Evolutionary conservation across 1,140 invertebrate species (phyloP), one percentile per base, ranked within the genome.

Genomic region (Drosophila quadrilineata): DNA sequence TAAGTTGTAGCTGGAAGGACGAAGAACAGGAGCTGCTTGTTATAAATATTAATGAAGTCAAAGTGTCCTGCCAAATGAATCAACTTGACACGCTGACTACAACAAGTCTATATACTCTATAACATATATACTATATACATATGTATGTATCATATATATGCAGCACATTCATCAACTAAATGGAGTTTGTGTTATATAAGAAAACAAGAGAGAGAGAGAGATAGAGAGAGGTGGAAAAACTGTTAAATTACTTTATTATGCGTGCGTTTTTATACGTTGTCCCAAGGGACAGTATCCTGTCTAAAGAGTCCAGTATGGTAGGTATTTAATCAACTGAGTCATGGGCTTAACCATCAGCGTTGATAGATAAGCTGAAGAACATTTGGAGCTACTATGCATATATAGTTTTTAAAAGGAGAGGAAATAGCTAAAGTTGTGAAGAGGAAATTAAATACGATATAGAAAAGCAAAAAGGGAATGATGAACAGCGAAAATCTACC

Each of bases 1-100:
- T n/a, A 62, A 43, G 22, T 56, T 49, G n/a, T n/a, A 63, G 49
- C 36, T 41, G 35, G 3, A 12, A 26, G 12, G 21, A 8, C 21
- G 6, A 28, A 9, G 12, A 6, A 14, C 8, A 21, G 10, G 19
- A 54, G 31, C 40, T 5, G 29, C 46, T 46, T 48, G n/a, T 70
- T 77, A 70, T 84, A 77, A 73, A 84, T 82, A 82, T 82, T 82
- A 82, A 82, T 82, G 69, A 84, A 84, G 68, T 41, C 69, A 58
- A 72, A 75, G 52, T 70, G 59, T 52, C 45, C 63, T 50, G 56
- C 64, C 45, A 53, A 67, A 67, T 67, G 58, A 62, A 67, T 62
- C 46, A 40, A 46, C 33, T 66, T 53, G 40, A 60, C 63, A 45
- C 54, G 56, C 53, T n/a, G 24, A 36, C 12, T 17, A 35, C 1